Evolutionary conservation across 2,113 vertebrate species (phyloP).

Genomic region (Cephalopholis sonnerati): DNA sequence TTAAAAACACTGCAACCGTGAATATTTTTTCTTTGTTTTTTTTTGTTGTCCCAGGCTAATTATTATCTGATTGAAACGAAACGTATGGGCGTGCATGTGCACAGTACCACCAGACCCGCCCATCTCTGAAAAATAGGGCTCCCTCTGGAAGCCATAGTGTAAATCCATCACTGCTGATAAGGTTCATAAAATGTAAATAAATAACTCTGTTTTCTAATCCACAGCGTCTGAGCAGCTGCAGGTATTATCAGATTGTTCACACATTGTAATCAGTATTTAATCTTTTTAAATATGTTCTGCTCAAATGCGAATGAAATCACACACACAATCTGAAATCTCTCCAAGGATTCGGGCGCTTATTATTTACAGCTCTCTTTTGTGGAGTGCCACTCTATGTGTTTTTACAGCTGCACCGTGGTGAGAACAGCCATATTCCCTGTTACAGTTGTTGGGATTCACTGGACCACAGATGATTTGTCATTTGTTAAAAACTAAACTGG

Average conservation of each 20-base stretch:
- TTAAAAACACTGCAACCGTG: too few relatives aligned
- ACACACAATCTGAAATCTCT: background rate
- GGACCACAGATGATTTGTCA: too few relatives aligned
- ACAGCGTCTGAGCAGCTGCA: background rate
- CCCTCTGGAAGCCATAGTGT: background rate
- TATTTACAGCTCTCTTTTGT: background rate
- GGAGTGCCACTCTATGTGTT: background rate
- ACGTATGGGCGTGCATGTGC: too few relatives aligned
- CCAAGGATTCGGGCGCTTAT: background rate
- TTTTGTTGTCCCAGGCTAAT: too few relatives aligned
- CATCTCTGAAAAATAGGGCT: too few relatives aligned
- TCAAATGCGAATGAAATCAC: background rate
- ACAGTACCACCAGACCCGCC: too few relatives aligned
- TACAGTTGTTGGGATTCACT: too few relatives aligned
- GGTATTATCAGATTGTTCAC: background rate
- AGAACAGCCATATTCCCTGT: background rate
- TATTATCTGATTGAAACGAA: too few relatives aligned
- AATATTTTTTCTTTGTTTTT: too few relatives aligned
- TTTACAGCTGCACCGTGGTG: background rate
- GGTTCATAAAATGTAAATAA: background rate
- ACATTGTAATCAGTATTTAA: background rate
- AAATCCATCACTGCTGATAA: background rate
- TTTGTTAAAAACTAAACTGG: too few relatives aligned
- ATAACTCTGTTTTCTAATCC: background rate
- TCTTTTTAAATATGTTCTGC: background rate